Conservation (phyloP, 2,113 vertebrate species). For the Gobiocypris rarus region DNA sequence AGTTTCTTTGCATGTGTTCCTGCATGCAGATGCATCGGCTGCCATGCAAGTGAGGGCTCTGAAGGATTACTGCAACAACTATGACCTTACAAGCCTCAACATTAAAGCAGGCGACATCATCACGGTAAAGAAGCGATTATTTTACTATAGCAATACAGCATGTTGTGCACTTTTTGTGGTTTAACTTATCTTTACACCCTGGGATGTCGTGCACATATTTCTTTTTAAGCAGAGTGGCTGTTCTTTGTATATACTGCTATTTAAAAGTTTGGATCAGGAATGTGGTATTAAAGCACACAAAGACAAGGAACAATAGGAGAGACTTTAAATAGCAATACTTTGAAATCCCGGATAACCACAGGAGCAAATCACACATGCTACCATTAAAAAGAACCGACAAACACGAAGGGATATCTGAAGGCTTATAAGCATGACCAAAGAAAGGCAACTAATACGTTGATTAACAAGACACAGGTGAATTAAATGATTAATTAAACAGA, state of each 20-base stretch:
- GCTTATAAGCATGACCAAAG: neutral
- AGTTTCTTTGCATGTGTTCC: constrained; percentile 46
- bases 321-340: neutral
- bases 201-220: neutral
- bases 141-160: neutral
- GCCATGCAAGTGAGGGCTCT: constrained; percentile 94
- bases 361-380: too few relatives aligned
- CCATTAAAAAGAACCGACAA: too few relatives aligned
- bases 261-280: neutral
- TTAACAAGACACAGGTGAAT: neutral
- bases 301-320: neutral
- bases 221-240: neutral
- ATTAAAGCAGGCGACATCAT: constrained; percentile 96
- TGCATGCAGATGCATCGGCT: constrained; percentile 86
- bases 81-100: constrained; percentile 97
- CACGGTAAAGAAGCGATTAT: constrained; percentile 79
- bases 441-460: neutral
- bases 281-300: neutral
- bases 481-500: too few relatives aligned
- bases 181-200: neutral
- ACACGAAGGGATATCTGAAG: too few relatives aligned
- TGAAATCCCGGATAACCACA: neutral
- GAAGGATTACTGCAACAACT: constrained; percentile 99
- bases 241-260: neutral
- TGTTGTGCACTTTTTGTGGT: neutral